A percentile compares a stretch with the other conserved stretches of the same genome.
Conservation (phyloP, 2,113 vertebrate species). For the Colinus virginianus region DNA sequence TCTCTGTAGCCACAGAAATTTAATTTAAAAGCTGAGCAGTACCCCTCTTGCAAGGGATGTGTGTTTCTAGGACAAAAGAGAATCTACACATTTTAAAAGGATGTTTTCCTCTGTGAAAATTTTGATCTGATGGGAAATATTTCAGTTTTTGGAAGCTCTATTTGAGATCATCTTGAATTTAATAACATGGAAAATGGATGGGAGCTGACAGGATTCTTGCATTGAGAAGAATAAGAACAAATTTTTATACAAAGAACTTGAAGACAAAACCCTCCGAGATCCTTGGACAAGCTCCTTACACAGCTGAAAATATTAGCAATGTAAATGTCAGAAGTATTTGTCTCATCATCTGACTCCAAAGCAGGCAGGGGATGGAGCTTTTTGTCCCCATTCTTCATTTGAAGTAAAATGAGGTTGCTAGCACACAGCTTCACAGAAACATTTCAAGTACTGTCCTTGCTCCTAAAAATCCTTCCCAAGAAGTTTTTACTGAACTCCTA, state of each 20-base stretch:
- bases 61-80: neutral
- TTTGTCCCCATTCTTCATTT: neutral
- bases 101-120: neutral
- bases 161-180: neutral
- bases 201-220: neutral
- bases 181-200: neutral
- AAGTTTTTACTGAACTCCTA: neutral
- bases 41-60: neutral
- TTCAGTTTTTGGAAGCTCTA: neutral
- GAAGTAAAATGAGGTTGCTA: neutral
- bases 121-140: neutral
- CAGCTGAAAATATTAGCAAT: neutral
- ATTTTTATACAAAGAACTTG: neutral
- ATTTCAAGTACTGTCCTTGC: neutral
- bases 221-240: neutral
- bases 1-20: neutral
- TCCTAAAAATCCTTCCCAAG: neutral
- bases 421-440: neutral
- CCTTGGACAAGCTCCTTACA: neutral
- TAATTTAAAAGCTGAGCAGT: neutral
- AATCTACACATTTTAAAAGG: fast-evolving
- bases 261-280: neutral
- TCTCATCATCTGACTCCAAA: neutral
- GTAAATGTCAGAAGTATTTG: neutral
- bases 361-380: neutral